Evolutionary conservation across 2,888 invertebrate genomes (phyloP), one percentile per base, ranked within the genome.

Genomic region (Stomorhina lunata): DNA sequence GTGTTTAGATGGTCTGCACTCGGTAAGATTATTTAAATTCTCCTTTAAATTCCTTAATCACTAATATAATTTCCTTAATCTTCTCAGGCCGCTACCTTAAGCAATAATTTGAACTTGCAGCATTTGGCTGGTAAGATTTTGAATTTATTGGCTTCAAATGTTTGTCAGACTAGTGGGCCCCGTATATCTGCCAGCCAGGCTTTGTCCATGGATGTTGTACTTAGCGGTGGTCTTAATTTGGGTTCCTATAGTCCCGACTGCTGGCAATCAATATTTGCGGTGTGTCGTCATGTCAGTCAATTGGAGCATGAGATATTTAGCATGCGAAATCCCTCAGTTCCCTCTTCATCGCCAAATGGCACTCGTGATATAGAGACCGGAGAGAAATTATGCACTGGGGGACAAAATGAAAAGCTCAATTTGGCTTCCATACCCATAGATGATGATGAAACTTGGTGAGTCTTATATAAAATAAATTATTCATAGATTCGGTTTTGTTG

Each of bases 221-320:
- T 99, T 76, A 95, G 95, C 69, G 93, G 95, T 80, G 98, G 98
- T 1, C 92, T 99, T 65, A 98, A 98, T 88, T 93, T 98, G 6
- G 98, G 97, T 4, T 97, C 97, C 43, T 97, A 98, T 88, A 96
- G 98, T 27, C 94, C 96, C 17, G 96, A 97, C 85, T 98, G 98
- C 87, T 99, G 99, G 99, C 96, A 96, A 84, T 98, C 99, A 89
- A 96, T 99, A 80, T 97, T 99, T 89, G 95, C 96, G 87, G 98
- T 98, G 20, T 98, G 98, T 86, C 95, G 98, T 43, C 98, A 98
- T 89, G 96, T 98, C 5, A 96, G 97, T 4, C 96, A 96, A 87
- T 92, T 98, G 87, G 99, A 99, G 87, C 97, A 98, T 89, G 95
- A 95, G 0, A 94, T 97, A 85, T 98, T 98, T 87, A 97, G 97